These are phyloP conservation scores for Cepaea hortensis DNA, from an alignment of 2,888 invertebrate genomes.

Conservation along the genomic window DNA sequence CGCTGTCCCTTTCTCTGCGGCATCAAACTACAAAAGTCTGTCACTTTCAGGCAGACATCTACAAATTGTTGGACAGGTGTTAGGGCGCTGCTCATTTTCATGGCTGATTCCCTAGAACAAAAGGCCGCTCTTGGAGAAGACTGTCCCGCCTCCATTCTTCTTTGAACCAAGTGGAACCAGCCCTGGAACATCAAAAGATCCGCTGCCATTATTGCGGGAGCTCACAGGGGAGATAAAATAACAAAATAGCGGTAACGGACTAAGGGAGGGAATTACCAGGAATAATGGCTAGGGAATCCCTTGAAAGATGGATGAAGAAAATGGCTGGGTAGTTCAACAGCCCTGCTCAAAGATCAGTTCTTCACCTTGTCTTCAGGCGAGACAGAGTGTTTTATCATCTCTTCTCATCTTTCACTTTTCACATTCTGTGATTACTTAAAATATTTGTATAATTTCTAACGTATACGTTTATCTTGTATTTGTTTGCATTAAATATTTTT, in stretches of 20 bases:
- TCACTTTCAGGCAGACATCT: not conserved
- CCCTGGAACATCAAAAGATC: slow-evolving; percentile 20
- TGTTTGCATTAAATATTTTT: no score
- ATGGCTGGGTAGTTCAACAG: not conserved
- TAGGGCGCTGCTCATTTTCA: slow-evolving; percentile 27
- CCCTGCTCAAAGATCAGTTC: not conserved
- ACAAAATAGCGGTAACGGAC: slow-evolving; percentile 21
- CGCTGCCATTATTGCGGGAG: not conserved
- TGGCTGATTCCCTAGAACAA: slow-evolving; percentile 18
- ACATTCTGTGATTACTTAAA: no score
- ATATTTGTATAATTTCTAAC: no score
- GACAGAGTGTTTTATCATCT: not conserved
- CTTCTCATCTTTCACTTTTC: no score
- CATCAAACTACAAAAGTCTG: not conserved
- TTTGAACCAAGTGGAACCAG: not conserved
- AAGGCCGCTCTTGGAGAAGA: not conserved
- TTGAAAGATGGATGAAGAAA: not conserved
- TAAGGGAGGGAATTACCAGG: slow-evolving; percentile 25
- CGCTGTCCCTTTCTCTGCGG: no score
- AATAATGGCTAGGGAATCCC: not conserved
- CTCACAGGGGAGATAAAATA: slow-evolving; percentile 28
- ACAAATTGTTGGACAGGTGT: slow-evolving; percentile 39
- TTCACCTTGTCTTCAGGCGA: not conserved
- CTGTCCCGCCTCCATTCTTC: slow-evolving; percentile 10
- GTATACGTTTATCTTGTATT: no score